These are phyloP conservation scores for Drosophila subpulchrella DNA, from an alignment of 1,140 invertebrate species.

Conservation along the genomic window DNA sequence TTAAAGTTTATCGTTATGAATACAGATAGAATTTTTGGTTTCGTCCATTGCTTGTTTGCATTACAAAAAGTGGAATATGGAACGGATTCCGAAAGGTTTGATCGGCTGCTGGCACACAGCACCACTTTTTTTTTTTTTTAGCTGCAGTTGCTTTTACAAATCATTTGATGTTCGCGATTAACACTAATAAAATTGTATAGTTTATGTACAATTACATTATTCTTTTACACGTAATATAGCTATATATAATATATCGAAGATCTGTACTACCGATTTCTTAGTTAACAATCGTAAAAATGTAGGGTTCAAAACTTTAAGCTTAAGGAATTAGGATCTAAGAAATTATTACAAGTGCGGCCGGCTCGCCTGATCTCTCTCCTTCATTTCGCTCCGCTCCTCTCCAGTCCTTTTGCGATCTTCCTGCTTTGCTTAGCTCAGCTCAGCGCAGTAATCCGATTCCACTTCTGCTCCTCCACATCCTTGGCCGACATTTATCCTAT, in stretches of 20 bases:
- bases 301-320: conserved; percentile 68
- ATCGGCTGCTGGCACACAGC: conserved; percentile 42
- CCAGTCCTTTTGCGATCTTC: neutral
- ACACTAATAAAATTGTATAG: conserved; percentile 77
- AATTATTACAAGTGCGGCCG: conserved; percentile 72
- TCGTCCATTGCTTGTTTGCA: conserved; percentile 33
- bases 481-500: conserved; percentile 27
- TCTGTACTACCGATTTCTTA: conserved; percentile 73
- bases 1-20: conserved; percentile 31
- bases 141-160: conserved; percentile 45
- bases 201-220: conserved; percentile 73
- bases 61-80: conserved; percentile 29
- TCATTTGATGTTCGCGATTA: conserved; percentile 51
- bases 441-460: conserved; percentile 28
- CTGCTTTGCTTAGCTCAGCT: conserved; percentile 39
- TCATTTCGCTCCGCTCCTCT: neutral
- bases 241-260: conserved; percentile 39
- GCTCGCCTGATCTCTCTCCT: conserved; percentile 14
- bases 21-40: conserved; percentile 40
- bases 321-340: conserved; percentile 74
- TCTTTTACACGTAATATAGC: conserved; percentile 54
- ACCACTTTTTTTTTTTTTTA: conserved; percentile 20
- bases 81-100: conserved; percentile 27
- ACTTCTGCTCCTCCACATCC: neutral
- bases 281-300: conserved; percentile 76